phyloP scores from a whole-genome alignment of 2,113 vertebrate species.

The Microcebus griseorufus region DNA sequence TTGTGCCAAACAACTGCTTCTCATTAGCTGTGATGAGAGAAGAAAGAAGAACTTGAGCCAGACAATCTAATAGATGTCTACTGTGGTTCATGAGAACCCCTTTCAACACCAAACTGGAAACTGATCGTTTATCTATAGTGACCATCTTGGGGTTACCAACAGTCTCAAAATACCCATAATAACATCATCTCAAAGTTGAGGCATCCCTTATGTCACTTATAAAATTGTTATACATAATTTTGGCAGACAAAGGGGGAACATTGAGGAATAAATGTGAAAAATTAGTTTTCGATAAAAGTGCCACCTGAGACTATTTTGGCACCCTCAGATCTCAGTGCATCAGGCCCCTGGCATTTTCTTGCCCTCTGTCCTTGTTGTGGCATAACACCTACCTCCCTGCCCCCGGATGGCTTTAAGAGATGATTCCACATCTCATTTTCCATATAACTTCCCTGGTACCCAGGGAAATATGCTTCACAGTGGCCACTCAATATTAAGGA shows the following conservation, averaged over 20 bases:
- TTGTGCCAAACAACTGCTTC: not conserved
- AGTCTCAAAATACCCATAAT: not conserved
- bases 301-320: not conserved
- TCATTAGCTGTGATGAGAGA: not conserved
- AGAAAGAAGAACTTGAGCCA: rapidly evolving
- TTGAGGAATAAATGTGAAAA: conserved; percentile 12
- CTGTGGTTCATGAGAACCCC: not conserved
- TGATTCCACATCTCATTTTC: not conserved
- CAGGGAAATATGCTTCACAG: not conserved
- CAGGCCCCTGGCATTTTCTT: rapidly evolving
- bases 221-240: not conserved
- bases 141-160: not conserved
- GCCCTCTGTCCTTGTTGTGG: not conserved
- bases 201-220: not conserved
- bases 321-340: not conserved
- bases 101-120: not conserved
- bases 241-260: not conserved
- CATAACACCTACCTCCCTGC: not conserved
- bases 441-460: not conserved
- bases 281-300: not conserved
- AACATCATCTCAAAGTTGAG: not conserved
- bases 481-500: not conserved
- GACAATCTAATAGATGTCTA: not conserved
- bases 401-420: not conserved
- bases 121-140: not conserved